A percentile compares a stretch with the other conserved stretches of the same genome.
Evolutionary conservation across 1,140 invertebrate genomes (phyloP).

Genomic region (Drosophila repletoides): DNA sequence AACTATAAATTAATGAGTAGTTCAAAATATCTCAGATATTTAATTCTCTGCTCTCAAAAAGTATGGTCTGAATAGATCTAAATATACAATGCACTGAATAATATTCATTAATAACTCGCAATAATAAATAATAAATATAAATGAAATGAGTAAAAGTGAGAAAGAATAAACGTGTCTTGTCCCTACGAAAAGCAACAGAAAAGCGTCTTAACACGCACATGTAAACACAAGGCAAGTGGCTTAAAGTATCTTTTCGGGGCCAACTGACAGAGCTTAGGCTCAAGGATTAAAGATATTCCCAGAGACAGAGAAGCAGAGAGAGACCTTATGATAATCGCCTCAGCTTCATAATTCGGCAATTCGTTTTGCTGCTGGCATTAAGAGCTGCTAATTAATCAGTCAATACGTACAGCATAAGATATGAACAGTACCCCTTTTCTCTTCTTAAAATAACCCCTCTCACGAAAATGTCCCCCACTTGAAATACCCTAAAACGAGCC

Average conservation of each 20-base stretch:
- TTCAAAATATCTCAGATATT: no score
- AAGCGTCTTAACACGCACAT: slow-evolving; percentile 48
- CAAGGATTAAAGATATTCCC: slow-evolving; percentile 7
- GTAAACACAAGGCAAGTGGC: slow-evolving; percentile 53
- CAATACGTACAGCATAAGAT: slow-evolving; percentile 17
- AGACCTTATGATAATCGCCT: slow-evolving; percentile 1
- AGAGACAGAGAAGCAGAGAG: not conserved
- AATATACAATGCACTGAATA: no score
- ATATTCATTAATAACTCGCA: not conserved
- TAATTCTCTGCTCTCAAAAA: no score
- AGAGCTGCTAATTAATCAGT: slow-evolving; percentile 73
- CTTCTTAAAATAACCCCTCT: not conserved
- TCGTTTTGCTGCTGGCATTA: slow-evolving; percentile 49
- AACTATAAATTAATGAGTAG: no score
- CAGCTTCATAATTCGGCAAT: slow-evolving; percentile 64
- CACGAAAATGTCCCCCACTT: not conserved
- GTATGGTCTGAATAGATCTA: no score
- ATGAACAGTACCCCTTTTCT: slow-evolving; percentile 4
- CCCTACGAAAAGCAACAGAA: not conserved
- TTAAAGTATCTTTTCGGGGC: slow-evolving; percentile 16
- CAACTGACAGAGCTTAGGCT: slow-evolving; percentile 9
- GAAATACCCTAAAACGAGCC: no score
- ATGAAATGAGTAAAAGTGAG: slow-evolving; percentile 22
- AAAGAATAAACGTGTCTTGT: not conserved
- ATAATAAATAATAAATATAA: not conserved